phyloP scores from a whole-genome alignment of 2,113 vertebrate species.

The Pygoscelis antarcticus region DNA sequence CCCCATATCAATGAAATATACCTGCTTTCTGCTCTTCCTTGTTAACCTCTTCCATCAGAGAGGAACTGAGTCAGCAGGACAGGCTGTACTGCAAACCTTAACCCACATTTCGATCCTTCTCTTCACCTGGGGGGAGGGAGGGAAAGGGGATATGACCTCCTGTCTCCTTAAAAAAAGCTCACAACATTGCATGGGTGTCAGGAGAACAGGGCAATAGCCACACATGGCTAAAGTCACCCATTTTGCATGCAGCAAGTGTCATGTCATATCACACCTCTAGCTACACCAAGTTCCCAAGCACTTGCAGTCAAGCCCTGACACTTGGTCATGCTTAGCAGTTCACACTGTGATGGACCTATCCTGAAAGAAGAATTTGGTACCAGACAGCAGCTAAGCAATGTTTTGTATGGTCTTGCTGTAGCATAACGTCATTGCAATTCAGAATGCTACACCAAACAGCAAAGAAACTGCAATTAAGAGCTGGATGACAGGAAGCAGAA shows the following conservation, averaged over 20 bases:
- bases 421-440: background rate
- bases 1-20: background rate
- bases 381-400: background rate
- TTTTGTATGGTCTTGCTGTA: background rate
- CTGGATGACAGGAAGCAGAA: slow-evolving; percentile 35
- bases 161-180: background rate
- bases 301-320: background rate
- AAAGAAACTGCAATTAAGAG: background rate
- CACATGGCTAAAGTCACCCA: background rate
- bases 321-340: background rate
- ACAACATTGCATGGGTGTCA: background rate
- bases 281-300: background rate
- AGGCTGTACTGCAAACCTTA: background rate
- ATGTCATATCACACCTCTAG: background rate
- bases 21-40: background rate
- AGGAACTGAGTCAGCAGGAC: background rate
- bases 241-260: background rate
- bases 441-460: background rate
- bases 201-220: background rate
- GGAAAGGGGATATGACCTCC: background rate
- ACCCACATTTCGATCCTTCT: background rate
- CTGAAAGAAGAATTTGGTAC: background rate
- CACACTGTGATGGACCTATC: background rate
- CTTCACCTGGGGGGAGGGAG: background rate
- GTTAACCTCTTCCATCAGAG: background rate